A percentile compares a stretch with the other conserved stretches of the same genome.
Evolutionary conservation across 2,113 vertebrate genomes (phyloP).

Genomic region (Sialia sialis): DNA sequence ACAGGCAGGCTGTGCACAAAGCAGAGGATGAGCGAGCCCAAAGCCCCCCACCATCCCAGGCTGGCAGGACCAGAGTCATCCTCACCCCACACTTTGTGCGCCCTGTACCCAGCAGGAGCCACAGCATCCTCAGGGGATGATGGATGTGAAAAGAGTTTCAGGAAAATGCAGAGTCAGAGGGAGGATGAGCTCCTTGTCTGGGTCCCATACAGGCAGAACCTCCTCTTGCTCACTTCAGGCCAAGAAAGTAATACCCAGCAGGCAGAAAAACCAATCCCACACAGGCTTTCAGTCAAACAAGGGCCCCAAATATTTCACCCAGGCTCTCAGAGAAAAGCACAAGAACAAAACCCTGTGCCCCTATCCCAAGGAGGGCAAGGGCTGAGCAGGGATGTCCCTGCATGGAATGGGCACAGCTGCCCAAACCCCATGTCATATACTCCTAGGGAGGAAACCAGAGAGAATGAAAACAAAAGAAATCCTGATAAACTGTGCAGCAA

Average conservation of each 20-base stretch:
- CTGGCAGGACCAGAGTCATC: not conserved
- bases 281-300: not conserved
- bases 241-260: not conserved
- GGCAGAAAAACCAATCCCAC: not conserved
- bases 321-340: not conserved
- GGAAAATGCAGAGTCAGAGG: not conserved
- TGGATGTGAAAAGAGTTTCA: not conserved
- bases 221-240: not conserved
- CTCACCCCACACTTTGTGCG: accelerated
- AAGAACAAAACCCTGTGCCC: not conserved
- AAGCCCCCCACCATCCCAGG: accelerated
- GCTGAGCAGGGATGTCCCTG: not conserved
- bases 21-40: not conserved
- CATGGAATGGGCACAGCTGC: not conserved
- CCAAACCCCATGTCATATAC: not conserved
- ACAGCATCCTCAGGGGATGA: accelerated
- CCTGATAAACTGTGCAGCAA: not conserved
- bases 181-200: not conserved
- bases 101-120: accelerated
- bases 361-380: not conserved
- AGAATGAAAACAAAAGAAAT: not conserved
- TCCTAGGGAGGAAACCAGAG: not conserved
- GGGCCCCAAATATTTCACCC: not conserved
- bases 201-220: not conserved
- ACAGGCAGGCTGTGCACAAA: not conserved